phyloP scores from a whole-genome alignment of 1,140 invertebrate species.

The Musca vetustissima region DNA sequence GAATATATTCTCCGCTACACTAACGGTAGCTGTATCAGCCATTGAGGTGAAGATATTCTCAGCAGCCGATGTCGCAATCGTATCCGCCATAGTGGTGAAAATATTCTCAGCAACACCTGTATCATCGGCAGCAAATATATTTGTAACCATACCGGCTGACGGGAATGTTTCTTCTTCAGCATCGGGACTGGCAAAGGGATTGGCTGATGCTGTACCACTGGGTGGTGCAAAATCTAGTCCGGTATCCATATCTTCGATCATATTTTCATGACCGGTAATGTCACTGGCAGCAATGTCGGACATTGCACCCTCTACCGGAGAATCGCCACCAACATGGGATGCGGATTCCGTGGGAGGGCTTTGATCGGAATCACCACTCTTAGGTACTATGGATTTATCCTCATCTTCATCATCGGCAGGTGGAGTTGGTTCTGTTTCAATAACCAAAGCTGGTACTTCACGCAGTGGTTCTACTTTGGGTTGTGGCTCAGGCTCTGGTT shows the following conservation, averaged over 20 bases:
- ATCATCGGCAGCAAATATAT: slow-evolving; percentile 52
- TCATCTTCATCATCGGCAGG: slow-evolving; percentile 24
- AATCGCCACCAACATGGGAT: slow-evolving; percentile 30
- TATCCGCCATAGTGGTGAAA: not conserved
- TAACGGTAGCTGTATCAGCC: slow-evolving; percentile 29
- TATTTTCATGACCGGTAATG: slow-evolving; percentile 25
- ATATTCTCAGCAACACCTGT: not conserved
- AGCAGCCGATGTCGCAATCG: not conserved
- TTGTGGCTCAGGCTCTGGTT: slow-evolving; percentile 36
- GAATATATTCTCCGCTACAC: slow-evolving; percentile 19
- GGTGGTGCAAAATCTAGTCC: slow-evolving; percentile 45
- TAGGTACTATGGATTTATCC: slow-evolving; percentile 6
- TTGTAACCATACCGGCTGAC: slow-evolving; percentile 39
- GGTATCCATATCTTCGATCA: slow-evolving; percentile 52
- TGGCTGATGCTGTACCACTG: slow-evolving; percentile 50
- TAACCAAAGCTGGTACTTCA: slow-evolving; percentile 1
- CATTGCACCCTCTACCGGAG: slow-evolving; percentile 24
- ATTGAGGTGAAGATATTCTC: slow-evolving; percentile 25
- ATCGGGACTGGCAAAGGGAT: slow-evolving; percentile 59
- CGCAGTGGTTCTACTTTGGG: not conserved
- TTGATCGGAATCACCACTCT: slow-evolving; percentile 33
- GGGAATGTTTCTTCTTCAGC: slow-evolving; percentile 48
- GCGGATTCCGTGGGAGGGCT: slow-evolving; percentile 45
- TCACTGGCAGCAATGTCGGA: slow-evolving; percentile 2
- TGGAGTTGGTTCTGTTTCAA: slow-evolving; percentile 28